These are phyloP conservation scores for Etheostoma nigrum DNA, from an alignment of 2,797 vertebrate species.

Conservation along the genomic window DNA sequence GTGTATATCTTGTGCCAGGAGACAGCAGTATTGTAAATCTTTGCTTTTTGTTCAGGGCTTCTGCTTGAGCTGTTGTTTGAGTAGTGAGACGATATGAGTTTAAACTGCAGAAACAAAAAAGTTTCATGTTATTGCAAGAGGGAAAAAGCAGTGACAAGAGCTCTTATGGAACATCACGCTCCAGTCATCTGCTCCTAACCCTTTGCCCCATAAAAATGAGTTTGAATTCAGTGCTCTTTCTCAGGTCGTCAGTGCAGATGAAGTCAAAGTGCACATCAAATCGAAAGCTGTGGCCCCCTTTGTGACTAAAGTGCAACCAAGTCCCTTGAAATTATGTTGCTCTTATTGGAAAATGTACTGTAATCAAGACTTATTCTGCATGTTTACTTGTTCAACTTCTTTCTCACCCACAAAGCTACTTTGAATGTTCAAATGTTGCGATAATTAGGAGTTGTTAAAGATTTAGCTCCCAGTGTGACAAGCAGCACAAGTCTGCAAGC, in stretches of 20 bases:
- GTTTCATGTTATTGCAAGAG: conserved; percentile 15
- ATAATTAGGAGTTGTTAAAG: conserved; percentile 51
- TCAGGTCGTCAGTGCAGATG: conserved; percentile 18
- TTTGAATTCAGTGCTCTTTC: neutral
- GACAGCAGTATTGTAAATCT: conserved; percentile 52
- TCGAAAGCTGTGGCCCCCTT: conserved; percentile 7
- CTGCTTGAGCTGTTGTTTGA: conserved; percentile 30
- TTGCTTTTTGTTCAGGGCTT: conserved; percentile 37
- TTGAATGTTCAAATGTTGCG: conserved; percentile 23
- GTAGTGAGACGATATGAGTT: conserved; percentile 14
- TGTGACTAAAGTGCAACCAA: conserved; percentile 22
- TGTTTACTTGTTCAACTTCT: neutral
- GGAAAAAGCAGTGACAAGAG: conserved; percentile 12
- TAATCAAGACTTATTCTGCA: neutral
- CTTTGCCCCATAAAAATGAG: conserved; percentile 35
- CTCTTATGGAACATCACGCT: conserved; percentile 17
- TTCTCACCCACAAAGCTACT: conserved; percentile 22
- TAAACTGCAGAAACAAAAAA: conserved; percentile 37
- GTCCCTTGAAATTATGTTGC: neutral
- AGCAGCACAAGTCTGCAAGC: neutral
- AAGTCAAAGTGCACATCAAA: conserved; percentile 1
- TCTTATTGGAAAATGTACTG: neutral
- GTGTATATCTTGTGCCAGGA: conserved; percentile 24
- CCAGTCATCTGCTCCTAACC: conserved; percentile 31
- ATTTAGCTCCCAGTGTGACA: conserved; percentile 27